Evolutionary conservation across 2,797 vertebrate species (phyloP).

Genomic region (Spheniscus humboldti): DNA sequence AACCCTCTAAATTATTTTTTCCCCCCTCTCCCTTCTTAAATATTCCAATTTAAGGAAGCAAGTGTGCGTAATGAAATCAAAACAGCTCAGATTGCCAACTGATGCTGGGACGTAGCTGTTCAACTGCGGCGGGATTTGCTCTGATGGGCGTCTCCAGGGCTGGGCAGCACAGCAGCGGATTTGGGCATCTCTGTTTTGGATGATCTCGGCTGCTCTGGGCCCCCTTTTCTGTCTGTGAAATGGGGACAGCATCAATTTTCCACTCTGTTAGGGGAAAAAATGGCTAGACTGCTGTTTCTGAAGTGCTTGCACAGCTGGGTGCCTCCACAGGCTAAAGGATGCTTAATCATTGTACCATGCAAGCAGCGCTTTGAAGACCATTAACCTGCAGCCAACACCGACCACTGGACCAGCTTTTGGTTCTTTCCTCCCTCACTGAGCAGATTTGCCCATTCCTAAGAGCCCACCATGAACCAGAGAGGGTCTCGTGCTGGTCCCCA

Average conservation of each 20-base stretch:
- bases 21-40: background rate
- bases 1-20: background rate
- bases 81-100: background rate
- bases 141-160: background rate
- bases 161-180: background rate
- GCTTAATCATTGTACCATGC: background rate
- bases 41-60: background rate
- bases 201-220: background rate
- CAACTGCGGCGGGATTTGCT: background rate
- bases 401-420: background rate
- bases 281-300: background rate
- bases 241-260: background rate
- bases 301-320: accelerated
- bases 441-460: background rate
- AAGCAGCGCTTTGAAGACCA: background rate
- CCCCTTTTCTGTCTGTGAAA: background rate
- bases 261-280: background rate
- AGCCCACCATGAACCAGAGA: background rate
- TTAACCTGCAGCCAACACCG: background rate
- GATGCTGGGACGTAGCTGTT: background rate
- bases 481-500: background rate
- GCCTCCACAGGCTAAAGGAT: background rate
- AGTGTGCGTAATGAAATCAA: background rate
- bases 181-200: too few relatives aligned
- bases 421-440: background rate